Percentiles rank a stretch among this genome's conserved stretches.
Evolutionary conservation across 2,113 vertebrate genomes (phyloP).

Genomic region (Nicator chloris): DNA sequence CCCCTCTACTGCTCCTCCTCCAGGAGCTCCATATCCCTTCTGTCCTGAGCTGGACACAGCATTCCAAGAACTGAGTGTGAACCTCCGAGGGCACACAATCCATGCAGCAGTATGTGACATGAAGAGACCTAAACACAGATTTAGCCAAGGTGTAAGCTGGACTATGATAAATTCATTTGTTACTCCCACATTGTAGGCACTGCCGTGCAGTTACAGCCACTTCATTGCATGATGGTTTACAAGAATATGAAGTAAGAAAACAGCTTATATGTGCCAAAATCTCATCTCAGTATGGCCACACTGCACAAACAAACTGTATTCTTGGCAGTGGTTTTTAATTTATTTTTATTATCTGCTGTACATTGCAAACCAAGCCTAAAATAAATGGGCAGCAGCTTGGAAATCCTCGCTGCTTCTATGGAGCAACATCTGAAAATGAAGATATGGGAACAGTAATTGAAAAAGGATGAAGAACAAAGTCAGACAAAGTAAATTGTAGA

Average conservation of each 20-base stretch:
- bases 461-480: neutral
- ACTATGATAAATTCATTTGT: neutral
- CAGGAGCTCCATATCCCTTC: neutral
- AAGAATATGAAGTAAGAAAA: neutral
- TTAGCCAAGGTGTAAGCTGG: neutral
- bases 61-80: neutral
- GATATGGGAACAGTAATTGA: neutral
- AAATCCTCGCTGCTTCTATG: neutral
- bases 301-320: neutral
- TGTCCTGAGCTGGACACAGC: neutral
- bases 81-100: neutral
- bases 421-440: neutral
- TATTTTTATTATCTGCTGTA: neutral
- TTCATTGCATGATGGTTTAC: fast-evolving
- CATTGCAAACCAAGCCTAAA: neutral
- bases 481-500: neutral
- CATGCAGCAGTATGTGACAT: neutral
- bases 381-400: neutral
- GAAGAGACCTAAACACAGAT: neutral
- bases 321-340: neutral
- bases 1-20: fast-evolving
- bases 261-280: neutral
- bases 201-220: neutral
- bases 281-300: neutral
- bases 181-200: fast-evolving